Evolutionary conservation across 2,888 invertebrate genomes (phyloP).

Genomic region (Tortrix viridana): DNA sequence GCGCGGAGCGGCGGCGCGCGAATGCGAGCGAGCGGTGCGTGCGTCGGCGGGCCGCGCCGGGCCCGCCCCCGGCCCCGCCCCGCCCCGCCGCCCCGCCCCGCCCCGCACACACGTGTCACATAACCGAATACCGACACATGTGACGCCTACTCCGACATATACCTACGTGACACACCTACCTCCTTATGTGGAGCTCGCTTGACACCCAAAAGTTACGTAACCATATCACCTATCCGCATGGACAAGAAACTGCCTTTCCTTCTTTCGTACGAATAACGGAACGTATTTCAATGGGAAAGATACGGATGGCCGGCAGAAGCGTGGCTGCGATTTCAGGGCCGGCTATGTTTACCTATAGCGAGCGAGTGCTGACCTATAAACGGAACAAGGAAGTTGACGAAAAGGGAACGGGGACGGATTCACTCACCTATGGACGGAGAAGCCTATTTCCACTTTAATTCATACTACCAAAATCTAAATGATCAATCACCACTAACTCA

Average conservation of each 20-base stretch:
- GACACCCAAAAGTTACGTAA: slow-evolving; percentile 22
- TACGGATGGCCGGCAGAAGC: slow-evolving; percentile 16
- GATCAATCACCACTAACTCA: no score
- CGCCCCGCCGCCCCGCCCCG: slow-evolving; percentile 72
- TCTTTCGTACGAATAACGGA: neutral
- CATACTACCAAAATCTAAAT: no score
- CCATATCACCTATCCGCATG: neutral
- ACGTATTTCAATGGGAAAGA: slow-evolving; percentile 6
- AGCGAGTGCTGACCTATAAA: slow-evolving; percentile 34
- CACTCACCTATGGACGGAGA: neutral
- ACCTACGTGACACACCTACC: slow-evolving; percentile 45
- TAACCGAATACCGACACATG: slow-evolving; percentile 72
- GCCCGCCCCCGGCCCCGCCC: slow-evolving; percentile 63
- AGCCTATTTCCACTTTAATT: neutral
- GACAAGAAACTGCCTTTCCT: no score
- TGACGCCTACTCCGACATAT: slow-evolving; percentile 76
- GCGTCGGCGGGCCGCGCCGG: slow-evolving; percentile 58
- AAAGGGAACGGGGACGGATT: slow-evolving; percentile 9
- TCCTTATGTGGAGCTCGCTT: slow-evolving; percentile 28
- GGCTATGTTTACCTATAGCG: slow-evolving; percentile 27
- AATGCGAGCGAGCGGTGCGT: slow-evolving; percentile 63
- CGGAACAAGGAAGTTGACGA: slow-evolving; percentile 16
- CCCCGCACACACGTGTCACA: slow-evolving; percentile 70
- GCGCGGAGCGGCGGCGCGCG: slow-evolving; percentile 69
- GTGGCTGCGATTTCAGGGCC: slow-evolving; percentile 29